Evolutionary conservation across 2,113 vertebrate genomes (phyloP).

Genomic region (Engraulis encrasicolus): DNA sequence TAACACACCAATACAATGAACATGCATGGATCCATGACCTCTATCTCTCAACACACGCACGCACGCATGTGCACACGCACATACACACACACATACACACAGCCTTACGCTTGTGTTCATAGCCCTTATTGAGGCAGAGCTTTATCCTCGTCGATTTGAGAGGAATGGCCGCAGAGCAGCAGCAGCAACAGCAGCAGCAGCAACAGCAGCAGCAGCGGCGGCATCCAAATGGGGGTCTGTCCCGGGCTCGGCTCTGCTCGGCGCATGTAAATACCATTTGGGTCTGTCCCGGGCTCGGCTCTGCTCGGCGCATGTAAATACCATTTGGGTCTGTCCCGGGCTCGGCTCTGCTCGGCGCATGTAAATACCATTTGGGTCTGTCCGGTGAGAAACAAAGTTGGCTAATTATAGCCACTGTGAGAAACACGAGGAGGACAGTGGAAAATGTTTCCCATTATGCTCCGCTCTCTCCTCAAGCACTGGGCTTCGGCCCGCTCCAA

Average conservation of each 20-base stretch:
- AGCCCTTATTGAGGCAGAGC: conserved; percentile 41
- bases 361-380: conserved; percentile 79
- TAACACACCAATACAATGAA: too few relatives aligned
- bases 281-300: too few relatives aligned
- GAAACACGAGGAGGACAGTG: conserved; percentile 77
- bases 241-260: too few relatives aligned
- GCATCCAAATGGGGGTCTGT: too few relatives aligned
- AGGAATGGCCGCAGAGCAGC: conserved; percentile 66
- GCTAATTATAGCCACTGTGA: conserved; percentile 81
- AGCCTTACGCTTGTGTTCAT: conserved; percentile 38
- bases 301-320: too few relatives aligned
- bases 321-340: too few relatives aligned
- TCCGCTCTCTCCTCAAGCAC: conserved; percentile 72
- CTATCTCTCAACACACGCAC: conserved; percentile 41
- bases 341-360: conserved; percentile 74
- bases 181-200: too few relatives aligned
- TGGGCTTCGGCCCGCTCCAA: conserved; percentile 44
- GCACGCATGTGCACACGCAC: conserved; percentile 21
- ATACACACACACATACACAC: conserved; percentile 35
- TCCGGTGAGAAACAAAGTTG: conserved; percentile 79
- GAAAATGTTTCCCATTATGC: conserved; percentile 77
- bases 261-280: too few relatives aligned
- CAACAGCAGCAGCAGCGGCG: too few relatives aligned
- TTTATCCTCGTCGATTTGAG: conserved; percentile 66
- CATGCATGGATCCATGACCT: too few relatives aligned